A percentile compares a stretch with the other conserved stretches of the same genome.
Evolutionary conservation across 2,113 vertebrate genomes (phyloP).

Genomic region (Perca schrenkii): DNA sequence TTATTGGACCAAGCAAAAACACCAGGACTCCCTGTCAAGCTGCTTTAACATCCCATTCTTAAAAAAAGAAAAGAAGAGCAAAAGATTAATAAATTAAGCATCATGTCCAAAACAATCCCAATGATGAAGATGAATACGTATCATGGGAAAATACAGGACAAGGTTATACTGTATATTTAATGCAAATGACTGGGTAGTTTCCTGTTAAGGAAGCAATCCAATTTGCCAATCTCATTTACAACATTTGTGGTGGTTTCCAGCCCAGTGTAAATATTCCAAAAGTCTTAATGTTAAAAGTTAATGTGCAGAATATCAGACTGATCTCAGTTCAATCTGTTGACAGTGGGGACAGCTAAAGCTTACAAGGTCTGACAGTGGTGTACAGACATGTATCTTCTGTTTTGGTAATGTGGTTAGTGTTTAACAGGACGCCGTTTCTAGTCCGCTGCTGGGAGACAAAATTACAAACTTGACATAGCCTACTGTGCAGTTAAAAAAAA

Average conservation of each 20-base stretch:
- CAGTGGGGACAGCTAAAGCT: neutral
- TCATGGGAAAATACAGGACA: neutral
- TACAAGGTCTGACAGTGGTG: neutral
- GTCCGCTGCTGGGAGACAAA: neutral
- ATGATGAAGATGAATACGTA: neutral
- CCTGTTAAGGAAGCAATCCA: neutral
- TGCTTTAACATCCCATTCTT: neutral
- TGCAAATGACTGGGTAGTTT: neutral
- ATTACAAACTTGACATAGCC: neutral
- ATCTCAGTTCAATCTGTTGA: neutral
- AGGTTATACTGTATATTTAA: neutral
- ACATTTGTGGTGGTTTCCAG: neutral
- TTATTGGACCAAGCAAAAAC: neutral
- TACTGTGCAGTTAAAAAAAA: neutral
- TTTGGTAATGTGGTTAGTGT: neutral
- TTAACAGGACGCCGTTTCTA: neutral
- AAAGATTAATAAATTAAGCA: neutral
- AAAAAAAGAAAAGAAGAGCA: neutral
- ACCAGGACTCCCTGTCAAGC: neutral
- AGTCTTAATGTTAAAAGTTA: neutral
- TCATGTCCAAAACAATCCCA: neutral
- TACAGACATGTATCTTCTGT: neutral
- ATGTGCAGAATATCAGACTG: neutral
- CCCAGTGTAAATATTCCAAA: too few species aligned
- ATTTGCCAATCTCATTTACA: neutral